Conservation (phyloP, 2,888 invertebrate genomes). For the Himalopsyche japonica region DNA sequence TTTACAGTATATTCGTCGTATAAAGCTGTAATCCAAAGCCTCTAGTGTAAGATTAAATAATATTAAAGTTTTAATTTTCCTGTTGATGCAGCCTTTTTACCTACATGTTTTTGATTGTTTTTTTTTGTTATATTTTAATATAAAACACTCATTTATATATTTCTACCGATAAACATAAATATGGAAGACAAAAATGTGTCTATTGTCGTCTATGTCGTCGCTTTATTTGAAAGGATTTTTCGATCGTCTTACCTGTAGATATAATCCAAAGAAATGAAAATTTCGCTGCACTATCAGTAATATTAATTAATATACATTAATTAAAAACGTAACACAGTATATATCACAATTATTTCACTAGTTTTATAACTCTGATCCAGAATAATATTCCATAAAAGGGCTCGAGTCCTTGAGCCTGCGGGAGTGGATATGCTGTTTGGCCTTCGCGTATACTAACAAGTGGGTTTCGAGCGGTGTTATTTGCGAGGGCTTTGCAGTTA, state of each 20-base stretch:
- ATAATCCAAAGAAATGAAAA: neutral
- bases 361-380: neutral
- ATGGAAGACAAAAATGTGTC: no score
- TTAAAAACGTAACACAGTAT: neutral
- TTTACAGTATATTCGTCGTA: no score
- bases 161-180: no score
- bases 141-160: no score
- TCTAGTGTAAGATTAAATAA: no score
- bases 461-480: neutral
- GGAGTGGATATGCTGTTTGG: neutral
- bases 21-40: no score
- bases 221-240: no score
- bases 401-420: neutral
- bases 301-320: neutral
- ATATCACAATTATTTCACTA: neutral
- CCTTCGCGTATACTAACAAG: neutral
- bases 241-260: neutral
- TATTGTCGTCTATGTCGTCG: no score
- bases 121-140: no score
- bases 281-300: neutral
- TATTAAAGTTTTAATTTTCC: no score
- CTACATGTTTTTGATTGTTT: no score
- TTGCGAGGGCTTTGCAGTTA: neutral
- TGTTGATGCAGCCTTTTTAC: no score
- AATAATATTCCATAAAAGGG: neutral